Evolutionary conservation across 2,888 invertebrate species (phyloP).

Genomic region (Luffia ferchaultella): DNA sequence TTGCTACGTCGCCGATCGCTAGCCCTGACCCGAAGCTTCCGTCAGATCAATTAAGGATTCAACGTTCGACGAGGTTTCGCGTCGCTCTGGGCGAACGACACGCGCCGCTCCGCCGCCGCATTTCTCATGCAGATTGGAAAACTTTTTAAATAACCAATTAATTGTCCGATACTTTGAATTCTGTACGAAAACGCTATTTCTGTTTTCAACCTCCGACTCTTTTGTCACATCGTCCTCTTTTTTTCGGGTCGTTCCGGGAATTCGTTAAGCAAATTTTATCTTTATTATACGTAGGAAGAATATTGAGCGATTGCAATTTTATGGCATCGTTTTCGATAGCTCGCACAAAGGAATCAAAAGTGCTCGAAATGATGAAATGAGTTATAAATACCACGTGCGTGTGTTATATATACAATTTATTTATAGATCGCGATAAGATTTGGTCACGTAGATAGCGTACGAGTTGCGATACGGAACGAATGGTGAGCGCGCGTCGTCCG

Average conservation of each 20-base stretch:
- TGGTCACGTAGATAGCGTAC: neutral
- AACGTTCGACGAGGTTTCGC: conserved; percentile 2
- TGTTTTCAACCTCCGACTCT: no score
- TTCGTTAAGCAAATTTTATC: neutral
- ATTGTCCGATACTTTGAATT: no score
- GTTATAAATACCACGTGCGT: no score
- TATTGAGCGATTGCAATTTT: neutral
- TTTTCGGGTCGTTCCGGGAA: neutral
- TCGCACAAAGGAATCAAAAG: neutral
- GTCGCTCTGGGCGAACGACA: neutral
- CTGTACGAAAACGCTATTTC: no score
- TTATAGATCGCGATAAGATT: no score
- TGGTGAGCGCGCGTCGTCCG: conserved; percentile 1
- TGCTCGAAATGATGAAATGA: no score
- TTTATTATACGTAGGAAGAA: neutral
- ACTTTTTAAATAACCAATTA: conserved; percentile 48
- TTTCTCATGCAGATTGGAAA: conserved; percentile 46
- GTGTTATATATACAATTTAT: no score
- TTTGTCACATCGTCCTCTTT: neutral
- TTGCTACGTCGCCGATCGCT: conserved; percentile 5
- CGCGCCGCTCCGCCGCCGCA: conserved; percentile 17
- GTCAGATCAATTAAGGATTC: conserved; percentile 7
- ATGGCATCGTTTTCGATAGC: neutral
- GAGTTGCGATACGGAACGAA: conserved; percentile 1
- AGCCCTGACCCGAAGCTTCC: conserved; percentile 4